phyloP scores from a whole-genome alignment of 1,140 invertebrate genomes.

The Tigriopus japonicus region DNA sequence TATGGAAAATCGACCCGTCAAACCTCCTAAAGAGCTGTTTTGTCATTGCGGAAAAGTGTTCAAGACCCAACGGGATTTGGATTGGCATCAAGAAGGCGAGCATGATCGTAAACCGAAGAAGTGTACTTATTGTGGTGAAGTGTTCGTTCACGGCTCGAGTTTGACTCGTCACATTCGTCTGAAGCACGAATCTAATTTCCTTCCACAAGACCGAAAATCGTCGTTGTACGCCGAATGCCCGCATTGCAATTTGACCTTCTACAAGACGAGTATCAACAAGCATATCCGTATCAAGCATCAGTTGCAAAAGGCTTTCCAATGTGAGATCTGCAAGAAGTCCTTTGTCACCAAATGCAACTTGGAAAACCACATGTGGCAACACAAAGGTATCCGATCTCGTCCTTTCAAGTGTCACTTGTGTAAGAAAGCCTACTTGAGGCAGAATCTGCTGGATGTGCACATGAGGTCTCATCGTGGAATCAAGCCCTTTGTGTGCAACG shows the following conservation, averaged over 20 bases:
- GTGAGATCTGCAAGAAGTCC: constrained; percentile 58
- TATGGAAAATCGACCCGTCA: neutral
- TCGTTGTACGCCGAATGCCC: constrained; percentile 54
- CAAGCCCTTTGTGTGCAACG: constrained; percentile 15
- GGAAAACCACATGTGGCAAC: constrained; percentile 70
- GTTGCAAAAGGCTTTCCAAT: constrained; percentile 48
- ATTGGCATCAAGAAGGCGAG: constrained; percentile 8
- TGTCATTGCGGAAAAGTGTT: constrained; percentile 8
- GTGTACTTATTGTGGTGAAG: constrained; percentile 58
- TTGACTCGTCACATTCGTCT: constrained; percentile 59
- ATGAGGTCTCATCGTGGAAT: constrained; percentile 7
- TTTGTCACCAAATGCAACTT: constrained; percentile 77
- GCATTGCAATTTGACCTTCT: constrained; percentile 54
- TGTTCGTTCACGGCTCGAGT: constrained; percentile 58
- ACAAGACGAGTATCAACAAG: constrained; percentile 51
- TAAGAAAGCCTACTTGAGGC: constrained; percentile 15
- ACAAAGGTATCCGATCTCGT: constrained; percentile 54
- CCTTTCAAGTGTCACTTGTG: constrained; percentile 67
- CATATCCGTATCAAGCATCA: constrained; percentile 53
- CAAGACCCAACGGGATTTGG: constrained; percentile 6
- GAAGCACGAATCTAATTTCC: constrained; percentile 52
- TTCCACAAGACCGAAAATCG: constrained; percentile 32
- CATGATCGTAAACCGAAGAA: constrained; percentile 38
- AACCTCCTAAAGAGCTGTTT: constrained; percentile 9
- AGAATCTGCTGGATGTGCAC: constrained; percentile 10